Conservation (phyloP, 2,888 invertebrate genomes). For the Spodoptera picta region DNA sequence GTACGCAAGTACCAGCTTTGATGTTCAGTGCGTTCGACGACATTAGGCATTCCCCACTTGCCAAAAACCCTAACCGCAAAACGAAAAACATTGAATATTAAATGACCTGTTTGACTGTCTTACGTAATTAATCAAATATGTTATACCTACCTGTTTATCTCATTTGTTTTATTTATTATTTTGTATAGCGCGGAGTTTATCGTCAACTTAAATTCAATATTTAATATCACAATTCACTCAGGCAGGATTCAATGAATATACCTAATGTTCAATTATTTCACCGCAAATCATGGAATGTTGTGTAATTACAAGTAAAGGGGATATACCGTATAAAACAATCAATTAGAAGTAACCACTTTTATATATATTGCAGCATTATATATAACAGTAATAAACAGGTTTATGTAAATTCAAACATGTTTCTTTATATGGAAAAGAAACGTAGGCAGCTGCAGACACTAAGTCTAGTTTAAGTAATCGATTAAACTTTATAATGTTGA, state of each 20-base stretch:
- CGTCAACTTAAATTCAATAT: too few relatives aligned
- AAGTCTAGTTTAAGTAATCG: constrained; percentile 4
- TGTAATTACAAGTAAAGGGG: constrained; percentile 12
- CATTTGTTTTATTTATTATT: too few relatives aligned
- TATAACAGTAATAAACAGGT: constrained; percentile 12
- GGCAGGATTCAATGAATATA: too few relatives aligned
- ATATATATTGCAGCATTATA: constrained; percentile 21
- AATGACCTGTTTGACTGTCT: constrained; percentile 3
- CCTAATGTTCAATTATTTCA: too few relatives aligned
- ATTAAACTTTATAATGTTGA: constrained; percentile 17
- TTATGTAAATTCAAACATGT: constrained; percentile 12
- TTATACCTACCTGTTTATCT: too few relatives aligned
- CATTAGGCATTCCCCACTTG: constrained; percentile 3
- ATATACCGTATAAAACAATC: constrained; percentile 28
- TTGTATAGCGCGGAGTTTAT: too few relatives aligned
- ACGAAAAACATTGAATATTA: not conserved
- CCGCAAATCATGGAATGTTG: not conserved
- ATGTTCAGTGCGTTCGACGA: not conserved
- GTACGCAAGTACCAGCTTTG: not conserved
- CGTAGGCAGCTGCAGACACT: constrained; percentile 13
- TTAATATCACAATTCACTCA: not conserved
- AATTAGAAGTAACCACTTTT: not conserved
- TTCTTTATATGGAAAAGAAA: constrained; percentile 25
- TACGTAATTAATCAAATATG: constrained; percentile 6
- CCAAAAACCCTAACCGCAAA: constrained; percentile 15